phyloP scores from a whole-genome alignment of 1,140 invertebrate species.

The Drosophila sechellia region DNA sequence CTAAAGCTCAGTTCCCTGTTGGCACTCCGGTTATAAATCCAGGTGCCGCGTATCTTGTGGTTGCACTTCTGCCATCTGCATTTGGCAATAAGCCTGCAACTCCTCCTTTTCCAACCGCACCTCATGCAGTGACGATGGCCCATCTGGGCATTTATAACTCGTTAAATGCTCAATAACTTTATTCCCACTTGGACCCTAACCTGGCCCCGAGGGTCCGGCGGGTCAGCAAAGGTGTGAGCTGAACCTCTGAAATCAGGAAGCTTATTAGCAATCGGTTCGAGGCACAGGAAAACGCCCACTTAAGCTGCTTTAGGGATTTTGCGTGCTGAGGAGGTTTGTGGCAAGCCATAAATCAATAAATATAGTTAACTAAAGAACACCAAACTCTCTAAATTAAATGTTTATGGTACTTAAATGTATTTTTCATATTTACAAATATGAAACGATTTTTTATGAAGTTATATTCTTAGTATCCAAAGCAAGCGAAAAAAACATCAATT shows the following conservation, averaged over 20 bases:
- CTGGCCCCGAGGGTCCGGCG: slow-evolving; percentile 13
- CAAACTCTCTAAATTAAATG: neutral
- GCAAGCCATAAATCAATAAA: neutral
- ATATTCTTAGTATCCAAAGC: neutral
- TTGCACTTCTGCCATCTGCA: slow-evolving; percentile 60
- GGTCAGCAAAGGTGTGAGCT: slow-evolving; percentile 39
- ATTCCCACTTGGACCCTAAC: slow-evolving; percentile 33
- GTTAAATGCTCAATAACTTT: slow-evolving; percentile 79
- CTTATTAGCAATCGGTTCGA: slow-evolving; percentile 37
- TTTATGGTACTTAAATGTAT: neutral
- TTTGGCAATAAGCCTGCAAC: slow-evolving; percentile 28
- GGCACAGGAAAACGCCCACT: slow-evolving; percentile 25
- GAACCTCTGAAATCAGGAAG: slow-evolving; percentile 41
- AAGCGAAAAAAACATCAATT: neutral
- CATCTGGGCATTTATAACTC: slow-evolving; percentile 68
- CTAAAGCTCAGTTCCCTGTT: slow-evolving; percentile 55
- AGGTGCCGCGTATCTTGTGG: slow-evolving; percentile 60
- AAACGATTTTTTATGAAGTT: too few relatives aligned
- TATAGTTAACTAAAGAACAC: neutral
- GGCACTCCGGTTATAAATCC: slow-evolving; percentile 67
- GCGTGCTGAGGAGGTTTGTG: neutral
- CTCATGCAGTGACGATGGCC: slow-evolving; percentile 33
- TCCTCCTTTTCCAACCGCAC: slow-evolving; percentile 9
- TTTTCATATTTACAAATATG: too few relatives aligned
- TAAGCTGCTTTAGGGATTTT: slow-evolving; percentile 8